Base-by-base conservation (phyloP, 2,797 vertebrate species). In the Sebastes glaucus region DNA sequence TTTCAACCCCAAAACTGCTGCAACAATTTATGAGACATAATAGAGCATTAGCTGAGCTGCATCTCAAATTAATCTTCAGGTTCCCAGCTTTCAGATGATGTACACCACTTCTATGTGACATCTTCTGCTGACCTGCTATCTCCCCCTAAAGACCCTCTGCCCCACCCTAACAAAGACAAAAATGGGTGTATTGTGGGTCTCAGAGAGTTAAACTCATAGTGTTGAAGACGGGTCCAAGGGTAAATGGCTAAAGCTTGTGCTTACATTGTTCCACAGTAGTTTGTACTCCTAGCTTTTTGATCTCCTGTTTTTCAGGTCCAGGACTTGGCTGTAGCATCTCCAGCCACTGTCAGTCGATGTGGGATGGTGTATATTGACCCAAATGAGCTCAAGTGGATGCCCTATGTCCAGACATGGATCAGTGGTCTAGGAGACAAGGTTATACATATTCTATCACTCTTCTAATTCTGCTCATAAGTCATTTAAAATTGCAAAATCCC, bases 301-400 rank as follows among this genome's bases (percentile, higher is more conserved):
- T 56, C 8, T 33, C 6, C 7, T 86, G 2, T 78, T 84, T 87
- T 88, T 82, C 71, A 98, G 97, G 97, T 97, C 28, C 97, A 98
- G 88, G 97, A 98, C 81, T 92, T 98, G 77, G 95, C 91, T 33
- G 97, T 97, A 63, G 97, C 97, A 7, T 98, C 97, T 73, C 97
- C 97, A 55, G 97, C 97, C 27, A 98, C 97, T 2, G 97, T 98
- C 86, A 98, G 97, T 81, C 96, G 97, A 7, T 98, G 97, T 89
- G 97, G 97, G 79, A 97, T 97, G 97, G 97, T 97, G 6, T 98
- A 95, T 80, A 94, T 98, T 71, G 97, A 98, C 90, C 92, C 97
- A 1, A 95, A 96, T 28, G 97, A 97, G 72, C 94, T 98, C 35
- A 97, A 97, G 81, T 98, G 97, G 97, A 96, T 96, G 94, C 97